Evolutionary conservation across 2,113 vertebrate genomes (phyloP).

Genomic region (Gorilla gorilla): DNA sequence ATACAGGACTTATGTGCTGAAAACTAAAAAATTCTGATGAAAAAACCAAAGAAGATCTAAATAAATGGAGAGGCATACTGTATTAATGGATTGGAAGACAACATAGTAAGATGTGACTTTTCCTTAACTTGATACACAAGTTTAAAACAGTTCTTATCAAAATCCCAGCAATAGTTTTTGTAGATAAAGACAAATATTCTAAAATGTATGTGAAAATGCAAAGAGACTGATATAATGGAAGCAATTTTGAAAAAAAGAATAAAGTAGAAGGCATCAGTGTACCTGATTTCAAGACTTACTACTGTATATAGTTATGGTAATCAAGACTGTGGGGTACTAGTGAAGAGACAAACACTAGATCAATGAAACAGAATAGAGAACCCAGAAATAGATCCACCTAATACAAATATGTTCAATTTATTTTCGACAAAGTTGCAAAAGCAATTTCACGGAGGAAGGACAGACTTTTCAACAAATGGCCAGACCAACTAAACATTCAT

Average conservation of each 20-base stretch:
- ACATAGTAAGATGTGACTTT: background rate
- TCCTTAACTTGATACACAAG: background rate
- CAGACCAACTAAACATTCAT: background rate
- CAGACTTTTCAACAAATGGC: conserved; percentile 13
- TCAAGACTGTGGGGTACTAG: background rate
- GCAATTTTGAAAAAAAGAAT: background rate
- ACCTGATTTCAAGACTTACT: background rate
- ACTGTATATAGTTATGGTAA: background rate
- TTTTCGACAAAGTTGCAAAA: conserved; percentile 22
- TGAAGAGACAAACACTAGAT: background rate
- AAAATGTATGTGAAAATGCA: background rate
- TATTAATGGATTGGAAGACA: background rate
- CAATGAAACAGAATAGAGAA: background rate
- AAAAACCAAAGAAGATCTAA: conserved; percentile 10
- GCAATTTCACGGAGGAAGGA: background rate
- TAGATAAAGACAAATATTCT: background rate
- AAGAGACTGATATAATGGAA: background rate
- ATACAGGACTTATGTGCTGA: background rate
- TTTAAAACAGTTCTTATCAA: background rate
- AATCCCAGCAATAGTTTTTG: background rate
- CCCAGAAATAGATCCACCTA: background rate
- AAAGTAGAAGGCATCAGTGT: background rate
- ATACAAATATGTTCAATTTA: background rate
- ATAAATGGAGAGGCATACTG: background rate
- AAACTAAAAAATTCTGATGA: background rate